Percentiles rank a stretch among this genome's conserved stretches.
Conservation (phyloP, 2,797 vertebrate genomes). For the Enteromius treurensis region DNA sequence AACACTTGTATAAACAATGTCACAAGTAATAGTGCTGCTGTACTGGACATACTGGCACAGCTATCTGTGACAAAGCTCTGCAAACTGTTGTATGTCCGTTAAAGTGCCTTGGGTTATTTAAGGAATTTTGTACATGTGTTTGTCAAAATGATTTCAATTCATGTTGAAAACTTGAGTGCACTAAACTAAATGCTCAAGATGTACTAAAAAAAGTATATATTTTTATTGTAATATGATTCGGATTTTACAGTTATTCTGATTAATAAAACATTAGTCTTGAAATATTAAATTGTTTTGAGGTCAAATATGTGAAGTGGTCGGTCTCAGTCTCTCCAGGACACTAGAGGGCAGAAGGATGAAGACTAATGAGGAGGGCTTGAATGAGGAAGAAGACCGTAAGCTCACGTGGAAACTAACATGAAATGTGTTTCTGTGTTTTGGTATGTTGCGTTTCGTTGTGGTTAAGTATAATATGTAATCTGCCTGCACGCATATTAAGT, state of each 20-base stretch:
- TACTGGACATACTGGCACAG: not conserved
- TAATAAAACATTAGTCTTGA: not conserved
- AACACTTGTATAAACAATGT: not conserved
- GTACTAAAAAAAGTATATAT: not conserved
- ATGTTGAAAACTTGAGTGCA: constrained; percentile 1
- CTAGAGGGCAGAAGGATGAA: constrained; percentile 19
- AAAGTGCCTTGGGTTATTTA: not conserved
- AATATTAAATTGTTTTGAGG: not conserved
- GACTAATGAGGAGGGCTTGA: not conserved
- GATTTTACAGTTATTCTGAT: not conserved
- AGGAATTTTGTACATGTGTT: not conserved
- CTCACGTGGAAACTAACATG: constrained; percentile 18
- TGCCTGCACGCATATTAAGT: not conserved
- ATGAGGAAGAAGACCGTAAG: not conserved
- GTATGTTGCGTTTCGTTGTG: not conserved
- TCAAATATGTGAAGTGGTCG: not conserved
- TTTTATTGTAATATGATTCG: not conserved
- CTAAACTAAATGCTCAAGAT: constrained; percentile 8
- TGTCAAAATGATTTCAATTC: not conserved
- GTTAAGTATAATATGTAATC: not conserved
- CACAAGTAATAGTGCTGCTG: not conserved
- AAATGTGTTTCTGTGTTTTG: not conserved
- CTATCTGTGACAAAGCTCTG: not conserved
- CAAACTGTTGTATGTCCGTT: not conserved
- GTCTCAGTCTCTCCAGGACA: not conserved